Conservation (phyloP, 2,113 vertebrate species). For the Meleagris gallopavo region DNA sequence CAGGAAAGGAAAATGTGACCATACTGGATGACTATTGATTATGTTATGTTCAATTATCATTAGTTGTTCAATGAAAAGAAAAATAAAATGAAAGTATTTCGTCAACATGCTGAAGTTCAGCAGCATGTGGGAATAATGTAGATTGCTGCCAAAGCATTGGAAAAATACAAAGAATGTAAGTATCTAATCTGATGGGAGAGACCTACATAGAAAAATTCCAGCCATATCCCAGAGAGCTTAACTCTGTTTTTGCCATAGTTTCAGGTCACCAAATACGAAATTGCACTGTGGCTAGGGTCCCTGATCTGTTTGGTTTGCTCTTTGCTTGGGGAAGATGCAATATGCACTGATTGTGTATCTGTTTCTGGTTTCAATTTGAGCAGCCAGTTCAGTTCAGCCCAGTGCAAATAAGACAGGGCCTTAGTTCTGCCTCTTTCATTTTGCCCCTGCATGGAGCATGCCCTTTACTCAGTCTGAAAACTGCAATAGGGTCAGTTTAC, state of each 20-base stretch:
- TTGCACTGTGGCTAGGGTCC: background rate
- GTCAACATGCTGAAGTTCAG: background rate
- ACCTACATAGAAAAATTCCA: constrained; percentile 22
- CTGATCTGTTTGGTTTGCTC: background rate
- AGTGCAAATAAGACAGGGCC: background rate
- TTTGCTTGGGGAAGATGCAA: background rate
- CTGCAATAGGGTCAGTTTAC: background rate
- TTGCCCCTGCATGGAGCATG: accelerated
- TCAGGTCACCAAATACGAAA: constrained; percentile 19
- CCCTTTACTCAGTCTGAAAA: background rate
- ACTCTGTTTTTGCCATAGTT: background rate
- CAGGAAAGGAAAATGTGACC: constrained; percentile 64
- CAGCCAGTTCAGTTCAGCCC: background rate
- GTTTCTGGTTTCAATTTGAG: background rate
- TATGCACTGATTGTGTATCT: background rate
- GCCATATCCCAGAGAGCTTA: background rate
- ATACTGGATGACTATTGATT: constrained; percentile 39
- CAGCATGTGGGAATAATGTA: constrained; percentile 43
- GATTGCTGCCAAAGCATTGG: constrained; percentile 1
- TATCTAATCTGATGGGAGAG: constrained; percentile 62
- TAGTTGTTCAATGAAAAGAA: constrained; percentile 8
- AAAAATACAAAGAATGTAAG: constrained; percentile 17
- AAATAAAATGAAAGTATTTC: background rate
- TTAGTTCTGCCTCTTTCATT: background rate
- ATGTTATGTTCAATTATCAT: constrained; percentile 54